Percentiles rank a stretch among this genome's conserved stretches.
Evolutionary conservation across 2,113 vertebrate genomes (phyloP).

Genomic region (Cyprinus carpio): DNA sequence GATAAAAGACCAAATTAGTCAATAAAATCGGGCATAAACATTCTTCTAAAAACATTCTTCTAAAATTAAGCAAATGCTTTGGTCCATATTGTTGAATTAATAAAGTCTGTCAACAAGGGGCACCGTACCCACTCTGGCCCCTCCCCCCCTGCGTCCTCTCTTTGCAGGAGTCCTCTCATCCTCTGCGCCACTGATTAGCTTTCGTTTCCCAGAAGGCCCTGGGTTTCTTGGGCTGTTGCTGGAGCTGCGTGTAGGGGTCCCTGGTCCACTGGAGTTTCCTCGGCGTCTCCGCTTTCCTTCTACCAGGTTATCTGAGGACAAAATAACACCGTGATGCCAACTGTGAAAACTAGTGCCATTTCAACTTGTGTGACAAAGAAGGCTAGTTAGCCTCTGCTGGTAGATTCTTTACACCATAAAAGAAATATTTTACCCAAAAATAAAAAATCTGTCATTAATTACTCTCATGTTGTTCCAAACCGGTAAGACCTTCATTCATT

Average conservation of each 20-base stretch:
- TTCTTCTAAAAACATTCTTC: neutral
- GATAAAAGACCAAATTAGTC: conserved; percentile 5
- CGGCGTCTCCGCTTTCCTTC: conserved; percentile 93
- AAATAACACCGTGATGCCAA: neutral
- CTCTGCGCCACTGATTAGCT: conserved; percentile 76
- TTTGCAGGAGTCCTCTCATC: conserved; percentile 84
- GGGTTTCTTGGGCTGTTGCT: conserved; percentile 74
- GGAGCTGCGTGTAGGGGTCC: conserved; percentile 72
- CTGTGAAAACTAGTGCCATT: neutral
- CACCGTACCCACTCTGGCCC: conserved; percentile 78
- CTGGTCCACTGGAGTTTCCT: conserved; percentile 69
- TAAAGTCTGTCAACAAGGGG: conserved; percentile 20
- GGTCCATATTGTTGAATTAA: neutral
- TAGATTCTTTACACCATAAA: neutral
- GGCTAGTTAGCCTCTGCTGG: neutral
- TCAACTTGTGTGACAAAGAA: neutral
- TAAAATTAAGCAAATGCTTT: conserved; percentile 14
- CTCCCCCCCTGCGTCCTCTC: conserved; percentile 83
- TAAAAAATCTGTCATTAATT: too few species aligned
- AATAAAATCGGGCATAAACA: neutral
- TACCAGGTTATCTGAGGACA: conserved; percentile 89
- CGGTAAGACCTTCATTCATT: too few species aligned
- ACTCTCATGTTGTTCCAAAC: too few species aligned
- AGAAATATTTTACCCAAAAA: neutral
- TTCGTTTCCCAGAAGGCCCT: conserved; percentile 84